Percentiles rank a stretch among this genome's conserved stretches.
Conservation (phyloP, 2,888 invertebrate genomes). For the Agrochola macilenta region DNA sequence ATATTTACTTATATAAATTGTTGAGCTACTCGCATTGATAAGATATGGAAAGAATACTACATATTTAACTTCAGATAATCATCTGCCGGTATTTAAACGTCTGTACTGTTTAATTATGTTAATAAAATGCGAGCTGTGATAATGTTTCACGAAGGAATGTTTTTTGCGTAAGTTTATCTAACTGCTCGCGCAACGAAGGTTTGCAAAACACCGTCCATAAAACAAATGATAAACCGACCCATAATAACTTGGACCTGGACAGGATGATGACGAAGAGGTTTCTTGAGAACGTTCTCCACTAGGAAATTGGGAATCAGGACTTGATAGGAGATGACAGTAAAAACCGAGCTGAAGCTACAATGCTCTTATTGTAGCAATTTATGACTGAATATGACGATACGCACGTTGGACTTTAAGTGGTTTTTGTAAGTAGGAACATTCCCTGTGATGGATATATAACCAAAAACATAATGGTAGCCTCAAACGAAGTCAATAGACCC, state of each 20-base stretch:
- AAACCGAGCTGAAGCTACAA: not conserved
- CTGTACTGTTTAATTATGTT: too few relatives aligned
- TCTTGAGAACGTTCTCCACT: not conserved
- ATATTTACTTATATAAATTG: not conserved
- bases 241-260: not conserved
- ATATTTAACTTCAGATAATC: conserved; percentile 4
- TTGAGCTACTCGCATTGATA: conserved; percentile 1
- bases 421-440: not conserved
- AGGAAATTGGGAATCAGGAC: not conserved
- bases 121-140: not conserved
- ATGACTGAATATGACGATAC: not conserved
- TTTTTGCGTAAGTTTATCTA: not conserved
- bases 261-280: not conserved
- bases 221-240: not conserved
- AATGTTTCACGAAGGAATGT: not conserved
- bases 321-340: not conserved
- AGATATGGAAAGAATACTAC: not conserved
- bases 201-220: not conserved
- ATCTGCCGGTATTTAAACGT: not conserved
- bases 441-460: not conserved
- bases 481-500: not conserved
- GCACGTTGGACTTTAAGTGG: not conserved
- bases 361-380: not conserved
- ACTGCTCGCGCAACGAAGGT: not conserved
- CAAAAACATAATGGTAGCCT: too few relatives aligned